Evolutionary conservation across 1,140 invertebrate species (phyloP).

Genomic region (Microplitis mediator): DNA sequence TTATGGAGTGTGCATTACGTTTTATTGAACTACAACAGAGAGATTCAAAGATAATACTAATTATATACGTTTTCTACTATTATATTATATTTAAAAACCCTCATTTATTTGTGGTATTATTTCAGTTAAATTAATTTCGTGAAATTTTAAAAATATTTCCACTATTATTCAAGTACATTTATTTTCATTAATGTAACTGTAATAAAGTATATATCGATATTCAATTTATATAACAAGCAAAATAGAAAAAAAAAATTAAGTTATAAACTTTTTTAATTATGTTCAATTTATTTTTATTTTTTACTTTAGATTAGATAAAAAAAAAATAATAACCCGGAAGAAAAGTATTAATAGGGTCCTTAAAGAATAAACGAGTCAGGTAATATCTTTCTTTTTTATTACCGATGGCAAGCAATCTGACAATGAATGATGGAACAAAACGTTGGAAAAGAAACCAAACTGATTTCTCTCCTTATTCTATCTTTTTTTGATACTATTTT

Average conservation of each 20-base stretch:
- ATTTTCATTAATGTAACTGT: too few relatives aligned
- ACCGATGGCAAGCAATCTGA: not conserved
- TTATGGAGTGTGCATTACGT: too few relatives aligned
- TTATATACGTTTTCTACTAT: too few relatives aligned
- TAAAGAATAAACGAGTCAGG: constrained; percentile 9
- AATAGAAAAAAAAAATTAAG: not conserved
- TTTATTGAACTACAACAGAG: too few relatives aligned
- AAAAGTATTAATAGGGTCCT: constrained; percentile 21
- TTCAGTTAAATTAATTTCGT: too few relatives aligned
- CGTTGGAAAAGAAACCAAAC: not conserved
- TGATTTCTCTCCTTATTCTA: too few relatives aligned
- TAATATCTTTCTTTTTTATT: constrained; percentile 11
- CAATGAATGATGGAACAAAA: not conserved
- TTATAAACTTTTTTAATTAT: not conserved
- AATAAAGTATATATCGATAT: not conserved
- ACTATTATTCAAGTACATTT: too few relatives aligned
- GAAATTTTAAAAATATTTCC: too few relatives aligned
- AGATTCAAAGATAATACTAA: too few relatives aligned
- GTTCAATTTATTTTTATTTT: not conserved
- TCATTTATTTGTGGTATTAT: too few relatives aligned
- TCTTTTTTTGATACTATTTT: too few relatives aligned
- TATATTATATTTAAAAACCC: too few relatives aligned
- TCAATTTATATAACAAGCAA: not conserved
- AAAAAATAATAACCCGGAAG: not conserved
- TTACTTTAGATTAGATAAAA: not conserved